Evolutionary conservation across 2,797 vertebrate genomes (phyloP).

Genomic region (Poeciliopsis paucimaculata): DNA sequence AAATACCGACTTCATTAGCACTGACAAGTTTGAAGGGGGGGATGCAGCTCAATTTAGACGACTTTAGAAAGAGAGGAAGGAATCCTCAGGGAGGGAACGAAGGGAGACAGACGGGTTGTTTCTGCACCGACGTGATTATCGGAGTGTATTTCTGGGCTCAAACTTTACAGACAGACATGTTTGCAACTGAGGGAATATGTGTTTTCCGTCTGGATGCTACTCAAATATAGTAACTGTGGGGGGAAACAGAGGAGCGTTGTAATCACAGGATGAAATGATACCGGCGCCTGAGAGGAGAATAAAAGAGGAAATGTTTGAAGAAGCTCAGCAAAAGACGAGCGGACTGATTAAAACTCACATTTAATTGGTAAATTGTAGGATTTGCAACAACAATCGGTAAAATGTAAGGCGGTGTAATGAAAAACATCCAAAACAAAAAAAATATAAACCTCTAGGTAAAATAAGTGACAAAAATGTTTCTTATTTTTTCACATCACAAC

Average conservation of each 20-base stretch:
- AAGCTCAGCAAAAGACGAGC: background rate
- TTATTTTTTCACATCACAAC: background rate
- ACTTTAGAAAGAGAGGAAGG: constrained; percentile 57
- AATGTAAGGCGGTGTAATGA: background rate
- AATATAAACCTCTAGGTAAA: background rate
- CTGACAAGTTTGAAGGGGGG: constrained; percentile 77
- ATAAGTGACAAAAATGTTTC: background rate
- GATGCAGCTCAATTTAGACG: constrained; percentile 73
- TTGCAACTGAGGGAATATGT: constrained; percentile 32
- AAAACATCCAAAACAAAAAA: background rate
- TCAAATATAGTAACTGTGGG: constrained; percentile 2
- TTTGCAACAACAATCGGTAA: background rate
- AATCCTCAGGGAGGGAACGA: constrained; percentile 40
- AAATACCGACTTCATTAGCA: constrained; percentile 88
- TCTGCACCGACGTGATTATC: constrained; percentile 24
- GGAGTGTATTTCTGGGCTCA: constrained; percentile 34
- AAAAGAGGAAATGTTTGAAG: background rate
- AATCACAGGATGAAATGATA: constrained; percentile 1
- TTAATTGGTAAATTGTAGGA: background rate
- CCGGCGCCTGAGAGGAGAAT: background rate
- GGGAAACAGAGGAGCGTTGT: background rate
- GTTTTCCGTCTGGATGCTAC: constrained; percentile 26
- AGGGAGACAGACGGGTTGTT: constrained; percentile 36
- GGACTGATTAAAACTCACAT: background rate
- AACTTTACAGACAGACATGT: constrained; percentile 49